Base-by-base conservation (phyloP, 2,797 vertebrate genomes). In the Gobionotothen gibberifrons region DNA sequence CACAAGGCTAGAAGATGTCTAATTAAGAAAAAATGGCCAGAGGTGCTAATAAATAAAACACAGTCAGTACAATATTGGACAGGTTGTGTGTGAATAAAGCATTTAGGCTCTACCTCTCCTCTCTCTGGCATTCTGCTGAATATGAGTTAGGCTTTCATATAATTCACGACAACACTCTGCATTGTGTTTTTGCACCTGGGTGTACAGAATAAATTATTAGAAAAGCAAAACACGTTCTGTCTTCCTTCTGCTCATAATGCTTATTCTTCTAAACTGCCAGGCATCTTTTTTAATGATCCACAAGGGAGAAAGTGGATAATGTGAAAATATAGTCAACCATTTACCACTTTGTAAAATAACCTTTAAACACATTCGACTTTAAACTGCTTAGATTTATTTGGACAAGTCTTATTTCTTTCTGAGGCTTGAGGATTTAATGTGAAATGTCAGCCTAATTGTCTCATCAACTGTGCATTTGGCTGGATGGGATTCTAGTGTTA, bases 31-130 rank as follows among this genome's bases (percentile, higher is more conserved):
- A 84, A 84, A 89, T 84, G 75, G 78, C 89, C 87, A 86, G 86
- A 83, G 78, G 84, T 74, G 77, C 72, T 87, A 74, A 90, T 91
- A 89, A 92, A 92, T 90, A 87, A 91, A 91, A 89, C 74, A 79
- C 39, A 58, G 54, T 75, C 64, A 0, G 69, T 65, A 86, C 69
- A 80, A 80, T 78, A 70, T 79, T 80, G 78, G 81, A 86, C 80
- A 78, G 74, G 79, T 56, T 83, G 70, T 63, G 29, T 51, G 56
- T 78, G 79, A 73, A 39, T 69, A 71, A 79, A 78, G 48, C 79
- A 64, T 85, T 78, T 73, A 67, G 15, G 26, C 52, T 1, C 32
- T 67, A 10, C 40, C 67, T 42, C 15, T 65, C 67, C 64, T 56
- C 64, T 32, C 69, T 74, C 14, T 36, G 32, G 2, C 62, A 15